Conservation (phyloP, 2,797 vertebrate genomes). For the Eulemur mongoz region DNA sequence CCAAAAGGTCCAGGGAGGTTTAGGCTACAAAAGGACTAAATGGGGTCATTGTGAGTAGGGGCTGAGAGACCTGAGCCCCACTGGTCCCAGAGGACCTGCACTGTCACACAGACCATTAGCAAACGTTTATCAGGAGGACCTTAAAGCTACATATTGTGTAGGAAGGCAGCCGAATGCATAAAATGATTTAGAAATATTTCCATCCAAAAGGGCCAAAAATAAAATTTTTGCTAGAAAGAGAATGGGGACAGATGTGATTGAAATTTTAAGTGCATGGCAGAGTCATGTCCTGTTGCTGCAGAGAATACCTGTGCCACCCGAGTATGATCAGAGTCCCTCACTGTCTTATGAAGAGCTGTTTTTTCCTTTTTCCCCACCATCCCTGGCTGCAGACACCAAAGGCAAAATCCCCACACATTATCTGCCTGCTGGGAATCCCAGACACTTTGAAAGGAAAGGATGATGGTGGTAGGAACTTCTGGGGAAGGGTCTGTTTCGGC, state of each 20-base stretch:
- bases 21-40: background rate
- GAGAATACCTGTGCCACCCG: too few relatives aligned
- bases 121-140: background rate
- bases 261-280: accelerated
- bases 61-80: background rate
- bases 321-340: too few relatives aligned
- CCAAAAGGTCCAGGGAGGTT: background rate
- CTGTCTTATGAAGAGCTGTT: background rate
- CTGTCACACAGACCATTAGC: background rate
- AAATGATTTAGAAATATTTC: background rate
- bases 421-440: background rate
- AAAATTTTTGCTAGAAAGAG: too few relatives aligned
- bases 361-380: background rate
- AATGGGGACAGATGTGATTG: background rate
- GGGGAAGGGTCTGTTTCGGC: background rate
- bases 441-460: background rate
- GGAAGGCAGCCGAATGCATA: background rate
- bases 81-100: accelerated
- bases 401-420: background rate
- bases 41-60: background rate
- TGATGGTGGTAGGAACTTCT: background rate
- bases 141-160: background rate
- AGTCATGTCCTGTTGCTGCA: background rate
- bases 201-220: background rate
- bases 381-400: background rate